Evolutionary conservation across 2,797 vertebrate species (phyloP), one percentile per base, ranked within the genome.

Genomic region (Schizopygopsis pylzovi): DNA sequence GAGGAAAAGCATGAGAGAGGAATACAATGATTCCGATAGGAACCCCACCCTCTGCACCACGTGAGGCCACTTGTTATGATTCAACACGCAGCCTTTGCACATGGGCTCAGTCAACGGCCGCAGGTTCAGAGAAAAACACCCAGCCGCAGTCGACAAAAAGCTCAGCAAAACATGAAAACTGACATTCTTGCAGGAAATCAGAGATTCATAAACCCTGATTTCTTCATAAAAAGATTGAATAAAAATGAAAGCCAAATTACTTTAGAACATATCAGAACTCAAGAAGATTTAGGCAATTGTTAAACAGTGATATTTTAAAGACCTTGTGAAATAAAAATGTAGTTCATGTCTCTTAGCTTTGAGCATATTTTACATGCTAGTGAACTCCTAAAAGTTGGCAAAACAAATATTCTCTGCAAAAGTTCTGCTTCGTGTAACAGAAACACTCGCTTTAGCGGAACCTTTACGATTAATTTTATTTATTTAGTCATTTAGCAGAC

Each of bases 1-100:
- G 28, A 59, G 52, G 71, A 79, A 79, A 71, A 56, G 43, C 84
- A 56, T 67, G 63, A 61, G 68, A 71, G 39, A 56, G 33, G 78
- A 86, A 75, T 80, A 81, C 68, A 68, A 68, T 86, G 72, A 68
- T 81, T 47, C 22, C 0, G 49, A 86, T 70, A 78, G 47, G 39
- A 76, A 49, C 71, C 81, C 45, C 82, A 86, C 84, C 86, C 72
- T 72, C 80, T 3, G 68, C 45, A 75, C 77, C 81, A 84, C 87
- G 71, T 81, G 78, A 82, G 63, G 25, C 10, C n/a, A 67, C 78
- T 84, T 81, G 86, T 89, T 82, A 85, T 72, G 72, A 77, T 83
- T 85, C 65, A 85, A 83, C 65, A 83, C 5, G 0, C 82, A 76
- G 77, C 77, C 77, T 84, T 81, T 47, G 76, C 39, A 37, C 83